Conservation (phyloP, 2,113 vertebrate genomes). For the Alligator sinensis region DNA sequence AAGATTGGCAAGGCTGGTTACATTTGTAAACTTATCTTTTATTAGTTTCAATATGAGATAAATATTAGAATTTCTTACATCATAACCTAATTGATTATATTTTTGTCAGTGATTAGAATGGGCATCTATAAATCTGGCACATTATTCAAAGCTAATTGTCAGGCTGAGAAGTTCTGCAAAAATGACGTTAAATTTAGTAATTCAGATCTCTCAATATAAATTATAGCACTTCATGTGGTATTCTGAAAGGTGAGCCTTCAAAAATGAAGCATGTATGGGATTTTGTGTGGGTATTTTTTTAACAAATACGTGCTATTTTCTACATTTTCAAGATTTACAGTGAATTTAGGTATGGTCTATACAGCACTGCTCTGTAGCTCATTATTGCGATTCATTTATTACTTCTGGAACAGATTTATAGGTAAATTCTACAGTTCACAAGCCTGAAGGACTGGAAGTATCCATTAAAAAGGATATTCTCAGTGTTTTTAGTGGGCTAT, state of each 20-base stretch:
- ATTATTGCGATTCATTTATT: accelerated
- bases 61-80: not conserved
- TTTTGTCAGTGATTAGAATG: not conserved
- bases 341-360: not conserved
- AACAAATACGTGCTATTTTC: not conserved
- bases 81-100: not conserved
- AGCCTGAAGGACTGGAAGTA: accelerated
- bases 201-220: accelerated
- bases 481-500: not conserved
- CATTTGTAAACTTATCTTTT: not conserved
- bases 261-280: too few species aligned
- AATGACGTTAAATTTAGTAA: not conserved
- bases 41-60: not conserved
- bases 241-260: too few species aligned
- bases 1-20: not conserved
- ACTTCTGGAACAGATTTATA: not conserved
- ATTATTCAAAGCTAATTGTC: not conserved
- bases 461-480: not conserved
- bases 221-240: not conserved
- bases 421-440: not conserved
- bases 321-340: not conserved
- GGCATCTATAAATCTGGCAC: accelerated
- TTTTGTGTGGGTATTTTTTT: not conserved
- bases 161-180: accelerated
- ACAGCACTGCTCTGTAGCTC: not conserved